Percentiles rank a stretch among this genome's conserved stretches.
phyloP scores from a whole-genome alignment of 1,140 invertebrate genomes.

The Drosophila cardini region DNA sequence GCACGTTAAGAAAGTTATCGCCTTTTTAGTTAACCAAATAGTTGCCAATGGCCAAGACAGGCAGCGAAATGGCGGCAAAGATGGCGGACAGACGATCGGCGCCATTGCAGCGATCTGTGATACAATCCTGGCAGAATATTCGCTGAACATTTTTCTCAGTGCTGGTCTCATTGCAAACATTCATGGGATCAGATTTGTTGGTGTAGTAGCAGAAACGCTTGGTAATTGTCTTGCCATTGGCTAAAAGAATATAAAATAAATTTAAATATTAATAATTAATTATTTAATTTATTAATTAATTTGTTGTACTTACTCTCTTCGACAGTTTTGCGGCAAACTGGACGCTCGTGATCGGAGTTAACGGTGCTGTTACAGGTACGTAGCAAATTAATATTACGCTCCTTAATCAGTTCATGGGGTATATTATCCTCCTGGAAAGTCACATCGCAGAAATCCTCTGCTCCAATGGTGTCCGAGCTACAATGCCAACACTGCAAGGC shows the following conservation, averaged over 20 bases:
- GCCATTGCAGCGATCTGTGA: slow-evolving; percentile 73
- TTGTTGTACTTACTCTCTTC: slow-evolving; percentile 64
- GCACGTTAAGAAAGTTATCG: background rate
- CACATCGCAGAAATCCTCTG: slow-evolving; percentile 76
- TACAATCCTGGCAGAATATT: slow-evolving; percentile 81
- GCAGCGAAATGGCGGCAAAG: slow-evolving; percentile 48
- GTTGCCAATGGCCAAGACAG: slow-evolving; percentile 30
- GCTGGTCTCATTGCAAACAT: slow-evolving; percentile 68
- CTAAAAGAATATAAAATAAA: slow-evolving; percentile 35
- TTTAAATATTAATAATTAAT: background rate
- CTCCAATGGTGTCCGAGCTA: slow-evolving; percentile 75
- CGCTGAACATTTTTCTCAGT: slow-evolving; percentile 79
- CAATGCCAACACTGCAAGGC: slow-evolving; percentile 80
- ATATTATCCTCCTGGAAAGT: slow-evolving; percentile 79
- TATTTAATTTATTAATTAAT: background rate
- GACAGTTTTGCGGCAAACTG: slow-evolving; percentile 81
- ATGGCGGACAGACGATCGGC: slow-evolving; percentile 43
- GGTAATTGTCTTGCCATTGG: slow-evolving; percentile 72
- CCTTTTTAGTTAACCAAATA: slow-evolving; percentile 38
- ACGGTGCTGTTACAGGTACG: slow-evolving; percentile 77
- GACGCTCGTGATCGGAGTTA: slow-evolving; percentile 74
- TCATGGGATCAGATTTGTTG: slow-evolving; percentile 75
- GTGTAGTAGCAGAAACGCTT: slow-evolving; percentile 84
- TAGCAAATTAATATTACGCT: slow-evolving; percentile 71
- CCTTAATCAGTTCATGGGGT: slow-evolving; percentile 67